Base-by-base conservation (phyloP, 1,140 invertebrate genomes). In the Megalopta genalis region DNA sequence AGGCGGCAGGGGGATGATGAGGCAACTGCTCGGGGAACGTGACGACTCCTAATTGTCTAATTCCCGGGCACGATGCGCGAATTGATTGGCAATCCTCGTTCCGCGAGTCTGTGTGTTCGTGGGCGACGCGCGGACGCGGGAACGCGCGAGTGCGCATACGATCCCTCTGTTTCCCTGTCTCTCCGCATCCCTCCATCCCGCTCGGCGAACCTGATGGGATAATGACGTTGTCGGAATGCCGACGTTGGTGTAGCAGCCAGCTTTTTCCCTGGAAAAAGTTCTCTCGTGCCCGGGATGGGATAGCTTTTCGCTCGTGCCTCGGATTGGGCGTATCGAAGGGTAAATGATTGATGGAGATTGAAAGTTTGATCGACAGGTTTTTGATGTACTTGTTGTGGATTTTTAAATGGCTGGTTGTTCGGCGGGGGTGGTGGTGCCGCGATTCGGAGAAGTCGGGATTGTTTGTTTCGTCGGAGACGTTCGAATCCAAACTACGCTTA, bases 11-110 rank as follows among this genome's bases (percentile, higher is more conserved):
- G 67, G 78, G 76, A 78, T 68, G 54, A 73, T 21, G 81, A 68
- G 82, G 86, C 77, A 66, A 81, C 84, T 78, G 76, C 78, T 82
- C 87, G 83, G 85, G 86, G 87, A 92, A 93, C 92, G 92, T 92
- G 91, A 93, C 92, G 92, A 92, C 89, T 92, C 91, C 92, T 93
- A 93, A 93, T 93, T 93, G 92, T 92, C 91, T 93, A 93, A 93
- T 93, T 93, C 92, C 90, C 91, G 89, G 87, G 89, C 86, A 86
- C 88, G 82, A 84, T 87, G 88, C 88, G 88, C 88, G 87, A 90
- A 91, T 93, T 91, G 91, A 93, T 92, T 90, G 90, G 86, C 88
- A 88, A 89, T 92, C 86, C 88, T 83, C 82, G 42, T 16, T 75
- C 80, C 64, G 70, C 14, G 23, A 6, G 4, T n/a, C n/a, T n/a